A percentile compares a stretch with the other conserved stretches of the same genome.
These are phyloP conservation scores for Poeciliopsis infans DNA, from an alignment of 2,797 vertebrate species.

Conservation along the genomic window DNA sequence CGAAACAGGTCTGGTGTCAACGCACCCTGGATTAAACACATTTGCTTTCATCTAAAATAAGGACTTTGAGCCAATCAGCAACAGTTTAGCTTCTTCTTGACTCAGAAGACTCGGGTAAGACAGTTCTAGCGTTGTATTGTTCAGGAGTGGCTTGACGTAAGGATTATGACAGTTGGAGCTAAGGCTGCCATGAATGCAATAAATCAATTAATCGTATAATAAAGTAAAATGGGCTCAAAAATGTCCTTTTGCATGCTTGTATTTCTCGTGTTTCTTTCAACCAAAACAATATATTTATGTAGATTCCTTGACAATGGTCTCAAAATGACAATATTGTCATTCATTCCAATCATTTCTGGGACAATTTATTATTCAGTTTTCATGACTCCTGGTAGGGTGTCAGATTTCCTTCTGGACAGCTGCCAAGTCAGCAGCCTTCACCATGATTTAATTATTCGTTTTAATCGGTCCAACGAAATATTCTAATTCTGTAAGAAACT, in stretches of 20 bases:
- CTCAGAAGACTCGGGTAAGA: neutral
- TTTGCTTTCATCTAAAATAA: neutral
- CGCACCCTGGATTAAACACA: neutral
- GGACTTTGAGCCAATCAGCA: neutral
- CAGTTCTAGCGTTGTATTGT: neutral
- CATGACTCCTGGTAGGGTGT: no score
- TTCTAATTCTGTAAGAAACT: neutral
- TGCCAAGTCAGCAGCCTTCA: neutral
- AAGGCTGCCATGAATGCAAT: no score
- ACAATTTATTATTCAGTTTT: no score
- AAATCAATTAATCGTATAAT: no score
- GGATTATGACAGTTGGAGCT: neutral
- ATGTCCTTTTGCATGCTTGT: no score
- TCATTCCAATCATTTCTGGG: no score
- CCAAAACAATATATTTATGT: no score
- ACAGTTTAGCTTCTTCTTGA: neutral
- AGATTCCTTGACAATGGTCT: no score
- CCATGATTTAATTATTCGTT: neutral
- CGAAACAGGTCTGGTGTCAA: no score
- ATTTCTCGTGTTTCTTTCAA: no score
- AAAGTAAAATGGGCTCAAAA: no score
- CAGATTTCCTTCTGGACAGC: neutral
- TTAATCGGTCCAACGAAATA: neutral
- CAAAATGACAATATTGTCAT: no score
- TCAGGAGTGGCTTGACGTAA: neutral